Base-by-base conservation (phyloP, 2,113 vertebrate genomes). In the Mobula birostris region DNA sequence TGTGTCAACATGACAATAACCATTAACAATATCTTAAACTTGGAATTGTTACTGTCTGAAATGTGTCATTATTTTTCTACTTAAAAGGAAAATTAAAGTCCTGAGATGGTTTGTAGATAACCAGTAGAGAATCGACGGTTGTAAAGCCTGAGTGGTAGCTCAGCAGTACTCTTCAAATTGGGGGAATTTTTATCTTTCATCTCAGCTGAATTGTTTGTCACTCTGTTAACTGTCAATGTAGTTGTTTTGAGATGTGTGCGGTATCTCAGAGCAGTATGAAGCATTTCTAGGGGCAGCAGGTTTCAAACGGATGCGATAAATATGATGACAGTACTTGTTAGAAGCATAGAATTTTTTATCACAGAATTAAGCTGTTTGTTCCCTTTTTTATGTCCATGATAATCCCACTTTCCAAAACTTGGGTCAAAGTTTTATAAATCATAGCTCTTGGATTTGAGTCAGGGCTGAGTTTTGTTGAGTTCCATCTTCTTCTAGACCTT, bases 121-220 rank as follows among this genome's bases (percentile, higher is more conserved):
- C 29, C 76, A 77, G 76, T 8, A 27, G 29, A 48, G 79, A 56
- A 56, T 83, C 80, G 0, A 40, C 9, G 48, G 56, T 27, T 85
- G 82, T 85, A 58, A 56, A 29, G 58, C 27, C 8, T 19, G 40
- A 56, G 40, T 24, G 80, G 19, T 56, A 36, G 17, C 80, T 61
- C 83, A 88, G 56, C 14, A 6, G 58, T 63, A 63, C 58, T 12
- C 12, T 63, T 61, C 58, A 63, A 87, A 61, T 87, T 5, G 83
- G 15, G 56, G n/a, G 56, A 63, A n/a, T 63, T 88, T 88, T 88
- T 88, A 88, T 7, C 58, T n/a, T n/a, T 56, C 40, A 88, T 63
- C 83, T n/a, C 58, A n/a, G 83, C 29, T 87, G 83, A 88, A 88
- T 61, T 88, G 58, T 88, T 27, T 6, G 56, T 88, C 83, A n/a